These are phyloP conservation scores for Nerophis lumbriciformis DNA, from an alignment of 2,113 vertebrate species.

Conservation along the genomic window DNA sequence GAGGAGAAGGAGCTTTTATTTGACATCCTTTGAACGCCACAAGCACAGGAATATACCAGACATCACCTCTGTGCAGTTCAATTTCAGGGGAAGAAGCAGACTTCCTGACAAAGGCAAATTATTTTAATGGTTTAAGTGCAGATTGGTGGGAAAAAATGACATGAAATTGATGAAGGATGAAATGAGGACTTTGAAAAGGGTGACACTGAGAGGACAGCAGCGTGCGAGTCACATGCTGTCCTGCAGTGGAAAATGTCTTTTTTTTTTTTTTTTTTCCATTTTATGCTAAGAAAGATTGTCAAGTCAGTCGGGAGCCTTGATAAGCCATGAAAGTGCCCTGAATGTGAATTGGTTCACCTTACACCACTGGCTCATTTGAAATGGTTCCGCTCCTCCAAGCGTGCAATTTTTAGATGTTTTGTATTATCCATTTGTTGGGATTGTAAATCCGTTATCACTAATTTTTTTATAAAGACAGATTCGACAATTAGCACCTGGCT, in stretches of 20 bases:
- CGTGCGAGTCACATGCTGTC: conserved; percentile 19
- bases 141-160: not conserved
- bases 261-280: conserved; percentile 28
- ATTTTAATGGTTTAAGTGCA: conserved; percentile 2
- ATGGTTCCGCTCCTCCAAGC: conserved; percentile 23
- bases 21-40: conserved; percentile 21
- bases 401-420: conserved; percentile 31
- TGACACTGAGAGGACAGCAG: conserved; percentile 11
- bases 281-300: conserved; percentile 50
- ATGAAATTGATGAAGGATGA: not conserved
- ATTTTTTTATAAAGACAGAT: not conserved
- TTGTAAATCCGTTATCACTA: conserved; percentile 17
- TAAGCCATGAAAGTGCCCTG: conserved; percentile 52
- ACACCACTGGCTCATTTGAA: conserved; percentile 23
- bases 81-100: conserved; percentile 1
- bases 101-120: not conserved
- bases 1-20: conserved; percentile 17
- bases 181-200: conserved; percentile 3
- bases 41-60: not conserved
- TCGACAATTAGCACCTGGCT: not conserved
- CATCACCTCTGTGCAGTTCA: not conserved
- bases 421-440: conserved; percentile 9
- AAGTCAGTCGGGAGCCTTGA: conserved; percentile 53
- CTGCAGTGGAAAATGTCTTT: conserved; percentile 29
- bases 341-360: conserved; percentile 53